These are phyloP conservation scores for Anguilla obscura DNA, from an alignment of 2,797 vertebrate genomes.

Conservation along the genomic window DNA sequence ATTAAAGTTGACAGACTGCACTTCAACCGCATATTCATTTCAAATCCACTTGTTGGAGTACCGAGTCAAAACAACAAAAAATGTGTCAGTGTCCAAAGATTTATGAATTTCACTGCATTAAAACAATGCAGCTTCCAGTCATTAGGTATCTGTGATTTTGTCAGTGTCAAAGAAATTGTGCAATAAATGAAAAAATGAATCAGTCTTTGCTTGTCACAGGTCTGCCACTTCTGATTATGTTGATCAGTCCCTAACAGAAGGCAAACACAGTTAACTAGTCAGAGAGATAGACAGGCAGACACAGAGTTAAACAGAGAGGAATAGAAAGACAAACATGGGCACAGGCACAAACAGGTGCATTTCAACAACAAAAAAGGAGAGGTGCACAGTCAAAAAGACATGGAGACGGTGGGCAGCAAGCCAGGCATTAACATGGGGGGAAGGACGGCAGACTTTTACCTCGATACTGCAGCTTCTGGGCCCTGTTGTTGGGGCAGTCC, in stretches of 20 bases:
- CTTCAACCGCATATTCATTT: not conserved
- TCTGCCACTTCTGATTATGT: constrained; percentile 5
- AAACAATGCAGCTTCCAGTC: constrained; percentile 19
- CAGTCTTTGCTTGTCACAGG: not conserved
- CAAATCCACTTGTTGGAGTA: not conserved
- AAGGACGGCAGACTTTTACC: constrained; percentile 67
- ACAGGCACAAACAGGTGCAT: constrained; percentile 2
- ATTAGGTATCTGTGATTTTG: not conserved
- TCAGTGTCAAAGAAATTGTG: constrained; percentile 20
- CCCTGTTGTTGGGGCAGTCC: constrained; percentile 97
- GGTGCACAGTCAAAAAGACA: not conserved
- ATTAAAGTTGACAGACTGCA: not conserved
- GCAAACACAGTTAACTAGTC: constrained; percentile 12
- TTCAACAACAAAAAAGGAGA: constrained; percentile 6
- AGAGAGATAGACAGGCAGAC: not conserved
- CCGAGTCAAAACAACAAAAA: not conserved
- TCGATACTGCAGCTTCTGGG: constrained; percentile 97
- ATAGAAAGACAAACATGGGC: not conserved
- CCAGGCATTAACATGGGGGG: not conserved
- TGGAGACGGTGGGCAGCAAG: not conserved
- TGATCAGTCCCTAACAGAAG: constrained; percentile 22
- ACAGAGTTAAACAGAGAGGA: not conserved
- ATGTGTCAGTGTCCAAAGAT: not conserved
- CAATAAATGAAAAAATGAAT: constrained; percentile 11
- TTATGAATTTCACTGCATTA: not conserved